A percentile compares a stretch with the other conserved stretches of the same genome.
phyloP scores from a whole-genome alignment of 2,113 vertebrate species.

The Aplodontia rufa region DNA sequence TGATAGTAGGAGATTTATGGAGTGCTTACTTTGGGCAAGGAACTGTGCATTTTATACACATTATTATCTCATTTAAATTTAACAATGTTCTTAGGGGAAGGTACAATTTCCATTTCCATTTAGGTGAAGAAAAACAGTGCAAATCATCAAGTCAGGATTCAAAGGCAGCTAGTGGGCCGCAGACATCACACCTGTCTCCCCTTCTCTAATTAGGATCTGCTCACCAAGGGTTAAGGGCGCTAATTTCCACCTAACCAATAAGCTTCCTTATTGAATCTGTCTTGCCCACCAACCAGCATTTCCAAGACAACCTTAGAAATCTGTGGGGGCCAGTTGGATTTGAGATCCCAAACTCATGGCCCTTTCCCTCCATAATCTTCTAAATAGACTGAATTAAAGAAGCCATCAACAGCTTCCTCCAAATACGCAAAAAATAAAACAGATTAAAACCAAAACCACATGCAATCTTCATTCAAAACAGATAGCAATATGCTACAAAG shows the following conservation, averaged over 20 bases:
- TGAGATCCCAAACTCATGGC: neutral
- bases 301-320: neutral
- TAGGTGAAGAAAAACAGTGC: neutral
- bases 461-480: neutral
- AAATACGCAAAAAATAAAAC: neutral
- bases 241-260: neutral
- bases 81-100: neutral
- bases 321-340: neutral
- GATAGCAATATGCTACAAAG: neutral
- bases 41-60: neutral
- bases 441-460: slow-evolving; percentile 1
- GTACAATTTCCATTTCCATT: neutral
- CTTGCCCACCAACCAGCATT: neutral
- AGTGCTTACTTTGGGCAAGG: neutral
- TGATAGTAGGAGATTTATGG: neutral
- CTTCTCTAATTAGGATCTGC: neutral
- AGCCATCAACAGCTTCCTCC: neutral
- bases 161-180: neutral
- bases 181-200: neutral
- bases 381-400: neutral
- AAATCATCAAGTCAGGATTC: neutral
- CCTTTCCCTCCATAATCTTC: slow-evolving; percentile 1
- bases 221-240: neutral
- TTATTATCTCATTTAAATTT: no score
- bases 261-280: neutral